phyloP scores from a whole-genome alignment of 2,888 invertebrate genomes.

The Ephialtes manifestator region DNA sequence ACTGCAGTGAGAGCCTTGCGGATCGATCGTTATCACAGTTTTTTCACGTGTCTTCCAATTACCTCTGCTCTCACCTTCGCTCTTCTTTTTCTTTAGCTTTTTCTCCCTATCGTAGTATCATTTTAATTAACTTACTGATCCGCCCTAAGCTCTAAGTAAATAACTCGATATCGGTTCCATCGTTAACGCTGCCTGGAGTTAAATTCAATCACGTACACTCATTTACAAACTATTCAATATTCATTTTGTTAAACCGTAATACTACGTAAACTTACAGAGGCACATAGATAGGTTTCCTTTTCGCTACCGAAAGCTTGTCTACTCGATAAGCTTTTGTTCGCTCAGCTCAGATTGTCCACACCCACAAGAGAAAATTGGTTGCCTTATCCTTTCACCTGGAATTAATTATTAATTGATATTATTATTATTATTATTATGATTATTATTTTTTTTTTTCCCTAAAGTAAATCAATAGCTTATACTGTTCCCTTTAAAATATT shows the following conservation, averaged over 20 bases:
- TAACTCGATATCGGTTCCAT: not conserved
- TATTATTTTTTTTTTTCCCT: too few relatives aligned
- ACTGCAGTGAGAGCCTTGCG: not conserved
- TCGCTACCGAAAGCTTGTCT: too few relatives aligned
- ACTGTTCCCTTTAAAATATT: too few relatives aligned
- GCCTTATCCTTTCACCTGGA: too few relatives aligned
- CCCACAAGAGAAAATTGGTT: too few relatives aligned
- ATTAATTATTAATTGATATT: too few relatives aligned
- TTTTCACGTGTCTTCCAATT: constrained; percentile 53
- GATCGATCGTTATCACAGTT: constrained; percentile 58
- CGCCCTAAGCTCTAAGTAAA: not conserved
- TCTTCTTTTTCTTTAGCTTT: not conserved
- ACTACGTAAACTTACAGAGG: not conserved
- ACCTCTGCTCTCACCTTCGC: constrained; percentile 23
- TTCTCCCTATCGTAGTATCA: not conserved
- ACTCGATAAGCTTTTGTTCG: too few relatives aligned
- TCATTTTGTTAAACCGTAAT: not conserved
- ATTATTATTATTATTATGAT: too few relatives aligned
- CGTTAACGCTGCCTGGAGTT: not conserved
- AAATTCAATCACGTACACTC: not conserved
- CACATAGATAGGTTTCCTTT: too few relatives aligned
- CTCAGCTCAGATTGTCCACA: too few relatives aligned
- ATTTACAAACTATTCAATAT: not conserved
- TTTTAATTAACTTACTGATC: constrained; percentile 21
- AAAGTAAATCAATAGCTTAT: too few relatives aligned